A percentile compares a stretch with the other conserved stretches of the same genome.
Conservation (phyloP, 2,113 vertebrate genomes). For the Circaetus gallicus region DNA sequence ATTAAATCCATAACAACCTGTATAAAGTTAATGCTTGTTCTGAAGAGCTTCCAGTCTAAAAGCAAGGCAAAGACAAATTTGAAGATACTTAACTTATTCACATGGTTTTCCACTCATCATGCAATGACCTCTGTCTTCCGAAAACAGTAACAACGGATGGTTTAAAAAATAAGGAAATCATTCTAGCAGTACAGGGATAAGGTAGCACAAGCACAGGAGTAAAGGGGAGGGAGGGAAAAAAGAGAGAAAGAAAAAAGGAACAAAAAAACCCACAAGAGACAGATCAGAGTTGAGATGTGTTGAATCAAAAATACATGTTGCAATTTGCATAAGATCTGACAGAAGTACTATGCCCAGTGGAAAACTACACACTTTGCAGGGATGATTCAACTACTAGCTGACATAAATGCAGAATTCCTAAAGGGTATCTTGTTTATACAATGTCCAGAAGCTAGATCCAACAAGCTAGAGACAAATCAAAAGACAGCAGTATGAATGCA, state of each 20-base stretch:
- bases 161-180: neutral
- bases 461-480: neutral
- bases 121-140: neutral
- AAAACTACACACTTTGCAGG: neutral
- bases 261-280: neutral
- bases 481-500: neutral
- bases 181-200: neutral
- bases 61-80: neutral
- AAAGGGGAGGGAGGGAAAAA: neutral
- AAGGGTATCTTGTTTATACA: neutral
- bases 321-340: neutral
- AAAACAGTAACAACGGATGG: neutral
- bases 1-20: neutral
- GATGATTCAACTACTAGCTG: neutral
- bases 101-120: neutral
- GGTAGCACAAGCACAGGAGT: neutral
- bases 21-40: neutral
- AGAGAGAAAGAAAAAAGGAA: neutral
- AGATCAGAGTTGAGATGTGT: neutral
- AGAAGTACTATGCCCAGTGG: neutral
- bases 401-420: neutral
- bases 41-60: neutral
- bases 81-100: neutral
- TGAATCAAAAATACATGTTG: neutral
- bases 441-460: neutral